Evolutionary conservation across 2,113 vertebrate species (phyloP), one percentile per base, ranked within the genome.

Genomic region (Paratilapia polleni): DNA sequence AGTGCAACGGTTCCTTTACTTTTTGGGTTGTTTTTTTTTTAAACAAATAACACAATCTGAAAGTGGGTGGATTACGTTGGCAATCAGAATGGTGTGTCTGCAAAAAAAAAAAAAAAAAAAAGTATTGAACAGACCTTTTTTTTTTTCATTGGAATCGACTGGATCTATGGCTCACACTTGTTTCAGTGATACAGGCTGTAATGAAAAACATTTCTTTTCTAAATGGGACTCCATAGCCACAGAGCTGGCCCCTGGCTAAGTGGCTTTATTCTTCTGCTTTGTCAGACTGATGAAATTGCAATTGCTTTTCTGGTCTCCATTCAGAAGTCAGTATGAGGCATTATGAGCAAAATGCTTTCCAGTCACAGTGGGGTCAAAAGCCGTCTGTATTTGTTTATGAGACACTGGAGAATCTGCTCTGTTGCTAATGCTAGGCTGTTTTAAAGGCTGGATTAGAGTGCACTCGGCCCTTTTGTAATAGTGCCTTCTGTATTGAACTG

Each of bases 201-300:
- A 89, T 87, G 81, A 87, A 84, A 92, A 89, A 83, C 86, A 83
- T 91, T 87, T 91, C 77, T 75, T 92, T 87, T 90, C 77, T 80
- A 86, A 91, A 89, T 79, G 76, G 63, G 58, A 64, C 54, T 75
- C 84, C 3, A 54, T 85, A 84, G 77, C 87, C 80, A 41, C 52
- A 26, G 60, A 24, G 26, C 79, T 31, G 58, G 62, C 87, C 83
- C 43, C 43, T 41, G 76, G 80, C 82, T 89, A 86, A 88, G 79
- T 81, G 76, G 52, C 36, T 85, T 89, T 89, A 80, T 88, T 87
- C 83, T 79, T 57, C 59, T 57, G 60, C 78, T 77, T 84, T 82
- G 82, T 85, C 84, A 75, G 57, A 89, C 83, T 63, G 85, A 88
- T 89, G 79, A 82, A 85, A 92, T 80, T 83, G 63, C 68, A 68